Evolutionary conservation across 2,113 vertebrate species (phyloP).

Genomic region (Cephalopholis sonnerati): DNA sequence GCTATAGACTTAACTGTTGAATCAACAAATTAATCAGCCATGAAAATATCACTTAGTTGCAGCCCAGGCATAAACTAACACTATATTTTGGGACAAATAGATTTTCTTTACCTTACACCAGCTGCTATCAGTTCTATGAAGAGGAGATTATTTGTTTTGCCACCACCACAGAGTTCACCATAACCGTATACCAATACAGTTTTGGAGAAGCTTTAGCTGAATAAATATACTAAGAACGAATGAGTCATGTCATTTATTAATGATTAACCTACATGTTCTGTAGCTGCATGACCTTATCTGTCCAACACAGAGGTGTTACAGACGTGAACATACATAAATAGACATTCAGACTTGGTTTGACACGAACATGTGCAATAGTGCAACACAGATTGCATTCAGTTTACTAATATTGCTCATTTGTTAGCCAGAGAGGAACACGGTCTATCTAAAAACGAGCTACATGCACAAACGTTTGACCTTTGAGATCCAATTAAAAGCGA

Average conservation of each 20-base stretch:
- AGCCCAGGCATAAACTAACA: too few species aligned
- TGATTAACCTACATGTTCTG: constrained; percentile 8
- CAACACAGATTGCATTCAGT: not conserved
- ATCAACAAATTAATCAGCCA: not conserved
- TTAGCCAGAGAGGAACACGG: constrained; percentile 10
- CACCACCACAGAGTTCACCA: not conserved
- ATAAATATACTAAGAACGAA: not conserved
- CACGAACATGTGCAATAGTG: not conserved
- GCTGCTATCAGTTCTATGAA: not conserved
- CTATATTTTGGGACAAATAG: not conserved
- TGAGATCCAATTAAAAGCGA: not conserved
- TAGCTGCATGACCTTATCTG: not conserved
- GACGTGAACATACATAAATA: not conserved
- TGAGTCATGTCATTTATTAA: not conserved
- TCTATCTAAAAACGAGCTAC: not conserved
- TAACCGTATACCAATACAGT: not conserved
- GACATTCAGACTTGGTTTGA: not conserved
- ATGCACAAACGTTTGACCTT: not conserved
- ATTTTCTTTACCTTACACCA: not conserved
- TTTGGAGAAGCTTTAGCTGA: not conserved
- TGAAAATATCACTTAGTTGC: not conserved
- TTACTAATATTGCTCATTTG: constrained; percentile 7
- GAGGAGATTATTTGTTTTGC: not conserved
- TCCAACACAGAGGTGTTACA: too few species aligned
- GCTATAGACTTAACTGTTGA: not conserved